Evolutionary conservation across 1,140 invertebrate genomes (phyloP), one percentile per base, ranked within the genome.

Genomic region (Philopotamus ludificatus): DNA sequence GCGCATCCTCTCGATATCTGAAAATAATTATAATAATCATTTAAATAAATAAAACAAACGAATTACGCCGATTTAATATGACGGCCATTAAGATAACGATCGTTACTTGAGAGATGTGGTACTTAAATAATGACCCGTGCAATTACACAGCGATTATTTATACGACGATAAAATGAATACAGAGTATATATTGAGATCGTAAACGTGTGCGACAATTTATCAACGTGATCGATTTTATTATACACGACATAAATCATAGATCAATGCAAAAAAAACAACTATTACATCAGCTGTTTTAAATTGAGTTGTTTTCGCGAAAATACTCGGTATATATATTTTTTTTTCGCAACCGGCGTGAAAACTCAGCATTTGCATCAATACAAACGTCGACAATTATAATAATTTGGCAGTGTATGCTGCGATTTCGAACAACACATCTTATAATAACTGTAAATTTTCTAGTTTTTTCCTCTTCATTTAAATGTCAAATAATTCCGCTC

Each of bases 1-100:
- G 77, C n/a, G 87, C 85, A 63, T 89, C 87, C 66, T 90, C 87
- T 57, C 87, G 84, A 75, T 89, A 90, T 78, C 87, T 89, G 81
- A 62, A 84, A 89, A 75, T 39, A 18, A 47, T 20, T 59, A 63
- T 12, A 9, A 47, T 47, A 8, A 47, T n/a, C n/a, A n/a, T n/a
- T n/a, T n/a, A 15, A 45, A 45, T 51, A 51, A 51, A 51, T 51
- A 18, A 51, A 18, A 51, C n/a, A 20, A 51, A 51, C 21, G 4
- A 51, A 51, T 51, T 51, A 20, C 22, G 12, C 22, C 21, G 21
- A 20, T 26, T n/a, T 55, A 55, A 55, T 28, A 28, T 28, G 53
- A 28, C 22, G 10, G 21, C 53, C 25, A 55, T 55, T 55, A 55
- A 55, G n/a, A 28, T 8, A 12, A 9, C 34, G n/a, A 26, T 28